Conservation (phyloP, 2,797 vertebrate species). For the Pipistrellus pygmaeus region DNA sequence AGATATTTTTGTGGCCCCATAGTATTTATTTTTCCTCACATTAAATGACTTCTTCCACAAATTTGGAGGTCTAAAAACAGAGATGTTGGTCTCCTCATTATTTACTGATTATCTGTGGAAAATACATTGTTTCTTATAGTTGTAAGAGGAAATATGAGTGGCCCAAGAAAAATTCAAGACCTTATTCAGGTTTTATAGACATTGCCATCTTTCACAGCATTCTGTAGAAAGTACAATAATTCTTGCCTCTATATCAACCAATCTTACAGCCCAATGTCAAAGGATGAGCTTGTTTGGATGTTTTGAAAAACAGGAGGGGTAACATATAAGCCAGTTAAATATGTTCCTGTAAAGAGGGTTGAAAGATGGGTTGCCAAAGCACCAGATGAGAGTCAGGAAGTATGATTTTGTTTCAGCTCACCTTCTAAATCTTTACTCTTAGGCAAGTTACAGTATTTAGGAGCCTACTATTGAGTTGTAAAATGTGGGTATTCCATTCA, state of each 20-base stretch:
- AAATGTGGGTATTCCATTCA: not conserved
- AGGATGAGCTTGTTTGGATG: not conserved
- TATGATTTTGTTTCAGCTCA: not conserved
- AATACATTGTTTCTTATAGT: not conserved
- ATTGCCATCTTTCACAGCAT: not conserved
- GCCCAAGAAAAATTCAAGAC: not conserved
- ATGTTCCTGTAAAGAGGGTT: not conserved
- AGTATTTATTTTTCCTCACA: not conserved
- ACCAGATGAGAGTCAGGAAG: not conserved
- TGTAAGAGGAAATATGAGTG: not conserved
- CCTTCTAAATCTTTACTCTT: not conserved
- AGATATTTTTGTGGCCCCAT: not conserved
- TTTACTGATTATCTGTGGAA: not conserved
- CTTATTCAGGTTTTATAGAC: not conserved
- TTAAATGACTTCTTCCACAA: not conserved
- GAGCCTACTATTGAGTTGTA: not conserved
- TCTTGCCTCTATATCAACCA: not conserved
- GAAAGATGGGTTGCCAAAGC: not conserved
- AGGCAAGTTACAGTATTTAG: not conserved
- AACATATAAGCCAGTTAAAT: not conserved
- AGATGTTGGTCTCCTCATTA: not conserved
- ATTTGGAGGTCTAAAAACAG: not conserved
- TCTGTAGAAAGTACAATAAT: not conserved
- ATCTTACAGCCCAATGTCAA: not conserved
- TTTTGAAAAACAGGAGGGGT: not conserved